Evolutionary conservation across 2,113 vertebrate species (phyloP), one percentile per base, ranked within the genome.

Genomic region (Tympanuchus pallidicinctus): DNA sequence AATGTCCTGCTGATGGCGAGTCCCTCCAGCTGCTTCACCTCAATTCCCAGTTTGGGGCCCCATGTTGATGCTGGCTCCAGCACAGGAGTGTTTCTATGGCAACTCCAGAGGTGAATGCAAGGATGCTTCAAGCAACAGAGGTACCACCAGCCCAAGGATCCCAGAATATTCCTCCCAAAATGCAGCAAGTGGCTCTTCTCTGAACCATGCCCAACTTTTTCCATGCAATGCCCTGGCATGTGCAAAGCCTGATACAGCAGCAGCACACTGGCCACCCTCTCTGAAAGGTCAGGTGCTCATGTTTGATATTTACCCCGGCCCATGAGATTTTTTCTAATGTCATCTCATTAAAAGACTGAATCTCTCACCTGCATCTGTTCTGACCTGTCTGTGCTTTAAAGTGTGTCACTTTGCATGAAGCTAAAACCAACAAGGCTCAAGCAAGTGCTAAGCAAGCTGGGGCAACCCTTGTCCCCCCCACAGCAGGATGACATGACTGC

Each of bases 11-110:
- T 86, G 54, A 60, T 2, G 3, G 28, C 0, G 0, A 59, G 57
- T 87, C 25, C 40, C 76, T 16, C 63, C 0, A 0, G n/a, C 65
- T 28, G 20, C 77, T 1, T 1, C 52, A 38, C 74, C 67, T 84
- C 74, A 59, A 19, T 59, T 72, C 72, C n/a, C 90, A 61, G 82
- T 86, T 84, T 8, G 73, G 95, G 92, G 82, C 94, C 92, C 94
- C 86, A 63, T 87, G 72, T 86, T 73, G 94, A 77, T 94, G 48
- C 83, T 82, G 80, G n/a, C 93, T 97, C 79, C 66, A 97, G 97
- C 95, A 97, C 95, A 97, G 94, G 5, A n/a, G 57, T 95, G 98
- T 97, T 98, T 98, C 97, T 97, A 98, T 95, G 97, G 98, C 75
- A 98, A 98, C 95, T 95, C 86, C 92, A 97, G 97, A 97, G 97